Evolutionary conservation across 2,797 vertebrate genomes (phyloP).

Genomic region (Babyrousa celebensis): DNA sequence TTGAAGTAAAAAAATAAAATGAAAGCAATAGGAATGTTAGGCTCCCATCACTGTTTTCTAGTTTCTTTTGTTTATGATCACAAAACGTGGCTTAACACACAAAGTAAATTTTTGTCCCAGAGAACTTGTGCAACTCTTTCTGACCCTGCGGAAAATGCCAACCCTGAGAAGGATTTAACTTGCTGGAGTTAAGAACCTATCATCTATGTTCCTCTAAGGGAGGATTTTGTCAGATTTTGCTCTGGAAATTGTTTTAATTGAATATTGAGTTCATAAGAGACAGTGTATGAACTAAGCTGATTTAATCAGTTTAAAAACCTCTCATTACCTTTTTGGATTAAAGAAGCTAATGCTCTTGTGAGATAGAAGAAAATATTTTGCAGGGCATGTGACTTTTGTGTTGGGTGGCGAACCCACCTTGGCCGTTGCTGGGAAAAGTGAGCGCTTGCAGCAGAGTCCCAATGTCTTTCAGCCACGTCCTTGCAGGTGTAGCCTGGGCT

Average conservation of each 20-base stretch:
- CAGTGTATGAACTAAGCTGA: slow-evolving; percentile 71
- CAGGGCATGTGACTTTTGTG: slow-evolving; percentile 36
- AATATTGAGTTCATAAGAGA: slow-evolving; percentile 75
- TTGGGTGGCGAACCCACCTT: neutral
- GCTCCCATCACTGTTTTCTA: slow-evolving; percentile 69
- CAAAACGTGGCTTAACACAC: slow-evolving; percentile 1
- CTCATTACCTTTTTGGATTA: slow-evolving; percentile 75
- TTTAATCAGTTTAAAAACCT: slow-evolving; percentile 79
- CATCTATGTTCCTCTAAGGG: slow-evolving; percentile 74
- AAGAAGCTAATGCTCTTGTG: slow-evolving; percentile 67
- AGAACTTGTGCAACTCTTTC: slow-evolving; percentile 68
- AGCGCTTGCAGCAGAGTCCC: neutral
- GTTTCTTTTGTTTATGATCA: slow-evolving; percentile 61
- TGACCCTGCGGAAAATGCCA: slow-evolving; percentile 68
- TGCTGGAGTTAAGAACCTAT: slow-evolving; percentile 72
- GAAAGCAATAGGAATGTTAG: slow-evolving; percentile 80
- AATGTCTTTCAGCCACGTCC: neutral
- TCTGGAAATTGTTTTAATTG: slow-evolving; percentile 83
- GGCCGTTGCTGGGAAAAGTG: neutral
- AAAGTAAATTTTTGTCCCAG: slow-evolving; percentile 55
- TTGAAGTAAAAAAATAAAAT: slow-evolving; percentile 81
- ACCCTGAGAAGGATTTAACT: slow-evolving; percentile 77
- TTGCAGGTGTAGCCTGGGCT: neutral
- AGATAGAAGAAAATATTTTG: slow-evolving; percentile 58
- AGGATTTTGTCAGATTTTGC: slow-evolving; percentile 83